phyloP scores from a whole-genome alignment of 2,888 invertebrate species.

The Andricus curvator region DNA sequence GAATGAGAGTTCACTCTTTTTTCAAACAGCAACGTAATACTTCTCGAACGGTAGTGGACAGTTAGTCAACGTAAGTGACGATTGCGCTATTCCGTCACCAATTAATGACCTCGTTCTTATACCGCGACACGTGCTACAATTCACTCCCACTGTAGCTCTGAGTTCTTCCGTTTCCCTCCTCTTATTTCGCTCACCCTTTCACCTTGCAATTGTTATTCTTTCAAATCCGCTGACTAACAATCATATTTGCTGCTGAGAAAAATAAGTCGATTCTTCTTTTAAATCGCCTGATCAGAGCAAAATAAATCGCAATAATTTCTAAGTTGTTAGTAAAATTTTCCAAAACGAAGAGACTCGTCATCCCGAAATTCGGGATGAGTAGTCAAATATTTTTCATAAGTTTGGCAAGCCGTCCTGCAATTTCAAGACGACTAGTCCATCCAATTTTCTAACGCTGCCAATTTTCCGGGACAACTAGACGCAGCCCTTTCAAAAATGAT shows the following conservation, averaged over 20 bases:
- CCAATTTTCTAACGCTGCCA: too few species aligned
- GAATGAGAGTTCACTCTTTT: not conserved
- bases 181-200: conserved; percentile 16
- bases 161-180: not conserved
- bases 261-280: not conserved
- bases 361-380: too few species aligned
- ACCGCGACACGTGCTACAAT: conserved; percentile 15
- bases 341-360: too few species aligned
- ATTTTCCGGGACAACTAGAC: too few species aligned
- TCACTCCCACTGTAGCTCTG: not conserved
- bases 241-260: not conserved
- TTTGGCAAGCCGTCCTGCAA: too few species aligned
- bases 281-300: not conserved
- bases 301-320: too few species aligned
- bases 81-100: conserved; percentile 30
- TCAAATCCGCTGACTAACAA: not conserved
- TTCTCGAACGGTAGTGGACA: conserved; percentile 10
- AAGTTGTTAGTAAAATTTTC: too few species aligned
- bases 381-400: too few species aligned
- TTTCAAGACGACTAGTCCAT: too few species aligned
- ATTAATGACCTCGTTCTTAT: conserved; percentile 24
- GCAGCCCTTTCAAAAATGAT: too few species aligned
- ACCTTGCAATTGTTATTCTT: conserved; percentile 22
- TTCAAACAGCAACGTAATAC: not conserved
- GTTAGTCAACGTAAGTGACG: conserved; percentile 13